These are phyloP conservation scores for Sesia bembeciformis DNA, from an alignment of 2,888 invertebrate species.

Conservation along the genomic window DNA sequence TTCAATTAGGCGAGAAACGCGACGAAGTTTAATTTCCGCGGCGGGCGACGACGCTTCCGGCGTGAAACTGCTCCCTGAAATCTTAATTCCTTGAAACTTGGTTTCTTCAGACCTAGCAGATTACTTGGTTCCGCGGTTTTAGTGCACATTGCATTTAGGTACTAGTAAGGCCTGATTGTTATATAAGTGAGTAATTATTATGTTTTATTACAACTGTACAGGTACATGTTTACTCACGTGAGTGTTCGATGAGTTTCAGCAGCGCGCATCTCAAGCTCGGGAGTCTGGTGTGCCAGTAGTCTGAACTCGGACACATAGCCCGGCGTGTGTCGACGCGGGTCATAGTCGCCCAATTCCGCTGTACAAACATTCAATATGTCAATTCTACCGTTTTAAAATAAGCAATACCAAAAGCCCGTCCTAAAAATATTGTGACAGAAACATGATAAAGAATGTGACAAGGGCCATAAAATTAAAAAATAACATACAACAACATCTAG, in stretches of 20 bases:
- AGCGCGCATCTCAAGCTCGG: constrained; percentile 90
- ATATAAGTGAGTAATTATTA: too few species aligned
- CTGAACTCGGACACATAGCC: constrained; percentile 97
- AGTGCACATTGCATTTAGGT: too few species aligned
- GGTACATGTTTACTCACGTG: constrained; percentile 74
- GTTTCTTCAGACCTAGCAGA: constrained; percentile 21
- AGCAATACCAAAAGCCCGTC: background rate
- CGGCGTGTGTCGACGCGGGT: constrained; percentile 87
- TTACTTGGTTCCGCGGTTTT: too few species aligned
- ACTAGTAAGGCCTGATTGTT: too few species aligned
- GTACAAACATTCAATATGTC: constrained; percentile 10
- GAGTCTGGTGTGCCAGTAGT: constrained; percentile 92
- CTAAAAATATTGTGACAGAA: background rate
- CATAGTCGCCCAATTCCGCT: constrained; percentile 97
- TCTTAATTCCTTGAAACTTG: constrained; percentile 44
- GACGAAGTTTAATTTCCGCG: constrained; percentile 61
- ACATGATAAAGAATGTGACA: constrained; percentile 8
- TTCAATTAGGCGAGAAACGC: constrained; percentile 62
- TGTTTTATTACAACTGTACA: too few species aligned
- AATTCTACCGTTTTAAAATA: background rate
- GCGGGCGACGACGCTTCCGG: constrained; percentile 36
- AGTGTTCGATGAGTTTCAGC: constrained; percentile 91
- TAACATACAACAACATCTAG: constrained; percentile 28
- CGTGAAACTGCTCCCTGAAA: constrained; percentile 47
- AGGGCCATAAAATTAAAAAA: constrained; percentile 17